Evolutionary conservation across 1,140 invertebrate genomes (phyloP), one percentile per base, ranked within the genome.

Genomic region (Oedothorax gibbosus): DNA sequence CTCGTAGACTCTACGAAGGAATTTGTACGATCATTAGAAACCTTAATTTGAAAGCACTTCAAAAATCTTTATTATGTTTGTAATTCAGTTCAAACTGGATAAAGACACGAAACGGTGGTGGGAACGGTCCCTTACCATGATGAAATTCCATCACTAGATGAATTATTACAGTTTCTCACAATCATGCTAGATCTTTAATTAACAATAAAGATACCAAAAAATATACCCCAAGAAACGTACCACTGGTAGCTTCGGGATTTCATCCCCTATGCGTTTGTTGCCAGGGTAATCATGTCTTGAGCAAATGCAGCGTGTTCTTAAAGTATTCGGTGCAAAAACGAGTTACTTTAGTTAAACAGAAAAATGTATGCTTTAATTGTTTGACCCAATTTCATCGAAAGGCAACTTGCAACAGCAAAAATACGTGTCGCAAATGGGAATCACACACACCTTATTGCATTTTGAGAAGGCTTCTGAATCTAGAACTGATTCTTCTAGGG

Each of bases 1-100:
- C 15, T 53, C 6, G 49, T 53, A 54, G 49, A 72, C 18, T 12
- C 51, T 5, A 54, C n/a, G 11, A 72, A 54, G 10, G 69, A 72
- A 72, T 72, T 10, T 72, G 69, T 72, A 21, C 14, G 50, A 12
- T 53, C 21, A 18, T 71, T 72, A 53, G 69, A 53, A 21, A n/a
- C 49, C 20, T 14, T 72, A 21, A 53, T 18, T 54, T 53, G n/a
- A 21, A 72, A n/a, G n/a, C n/a, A n/a, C n/a, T n/a, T n/a, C n/a
- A n/a, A n/a, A n/a, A n/a, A n/a, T n/a, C n/a, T n/a, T n/a, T n/a
- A n/a, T n/a, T n/a, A n/a, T n/a, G n/a, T n/a, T n/a, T n/a, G n/a
- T n/a, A n/a, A n/a, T n/a, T n/a, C n/a, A n/a, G n/a, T n/a, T n/a
- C n/a, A n/a, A n/a, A n/a, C n/a, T n/a, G n/a, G n/a, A n/a, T n/a